Conservation (phyloP, 2,113 vertebrate genomes). For the Indicator maculatus region DNA sequence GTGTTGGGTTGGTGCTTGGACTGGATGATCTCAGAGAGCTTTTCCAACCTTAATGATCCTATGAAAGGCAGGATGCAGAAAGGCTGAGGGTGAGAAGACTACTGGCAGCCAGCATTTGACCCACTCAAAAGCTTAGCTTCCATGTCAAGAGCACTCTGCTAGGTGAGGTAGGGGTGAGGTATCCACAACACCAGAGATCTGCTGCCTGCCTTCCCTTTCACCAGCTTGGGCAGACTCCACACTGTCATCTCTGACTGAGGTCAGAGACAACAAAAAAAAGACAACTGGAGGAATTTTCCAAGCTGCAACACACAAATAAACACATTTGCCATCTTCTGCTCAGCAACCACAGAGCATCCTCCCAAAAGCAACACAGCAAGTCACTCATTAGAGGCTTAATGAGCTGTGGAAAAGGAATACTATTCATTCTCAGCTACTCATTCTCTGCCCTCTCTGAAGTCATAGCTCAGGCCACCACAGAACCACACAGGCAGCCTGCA, state of each 20-base stretch:
- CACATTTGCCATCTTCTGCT: conserved; percentile 4
- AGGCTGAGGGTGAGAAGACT: neutral
- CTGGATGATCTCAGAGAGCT: too few species aligned
- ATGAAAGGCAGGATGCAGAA: neutral
- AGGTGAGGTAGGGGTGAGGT: neutral
- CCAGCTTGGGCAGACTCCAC: neutral
- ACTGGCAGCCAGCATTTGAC: neutral
- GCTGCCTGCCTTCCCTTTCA: neutral
- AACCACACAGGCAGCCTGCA: conserved; percentile 5
- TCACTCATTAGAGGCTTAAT: conserved; percentile 22
- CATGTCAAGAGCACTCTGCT: neutral
- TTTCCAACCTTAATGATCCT: too few species aligned
- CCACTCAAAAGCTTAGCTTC: neutral
- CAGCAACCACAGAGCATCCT: neutral
- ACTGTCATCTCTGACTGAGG: neutral
- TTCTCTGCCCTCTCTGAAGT: neutral
- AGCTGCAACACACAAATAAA: conserved; percentile 33
- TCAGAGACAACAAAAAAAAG: neutral
- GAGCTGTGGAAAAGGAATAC: conserved; percentile 27
- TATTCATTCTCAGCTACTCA: conserved; percentile 18
- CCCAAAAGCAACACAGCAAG: conserved; percentile 54
- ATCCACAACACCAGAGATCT: neutral
- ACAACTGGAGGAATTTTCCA: neutral
- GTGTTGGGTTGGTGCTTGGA: too few species aligned
- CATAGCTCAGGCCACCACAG: neutral